Base-by-base conservation (phyloP, 2,888 invertebrate genomes). In the Stenodera caucasica region DNA sequence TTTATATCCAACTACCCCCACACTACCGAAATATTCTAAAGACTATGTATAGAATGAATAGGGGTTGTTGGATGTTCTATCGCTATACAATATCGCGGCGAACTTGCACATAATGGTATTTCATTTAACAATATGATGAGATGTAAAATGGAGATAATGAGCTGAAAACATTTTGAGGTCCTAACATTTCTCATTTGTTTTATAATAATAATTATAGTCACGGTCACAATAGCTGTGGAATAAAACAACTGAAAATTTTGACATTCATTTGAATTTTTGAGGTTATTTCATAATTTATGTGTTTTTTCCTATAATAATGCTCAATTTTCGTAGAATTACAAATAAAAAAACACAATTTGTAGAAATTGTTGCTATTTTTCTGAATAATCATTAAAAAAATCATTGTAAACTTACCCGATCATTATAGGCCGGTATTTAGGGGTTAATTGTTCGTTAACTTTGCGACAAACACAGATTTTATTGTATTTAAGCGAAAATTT, bases 321-420 rank as follows among this genome's bases (percentile, higher is more conserved):
- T n/a, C n/a, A n/a, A n/a, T n/a, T n/a, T n/a, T n/a, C n/a, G n/a
- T n/a, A n/a, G n/a, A n/a, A n/a, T n/a, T n/a, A n/a, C n/a, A n/a
- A n/a, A n/a, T n/a, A n/a, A n/a, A n/a, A n/a, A n/a, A n/a, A n/a
- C n/a, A n/a, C n/a, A n/a, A n/a, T n/a, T n/a, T n/a, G n/a, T n/a
- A n/a, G n/a, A n/a, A n/a, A n/a, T n/a, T n/a, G n/a, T n/a, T n/a
- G n/a, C n/a, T n/a, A n/a, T n/a, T n/a, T n/a, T 26, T 26, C 26
- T 26, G 7, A 26, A 26, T 26, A 5, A 26, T 26, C 7, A 26
- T 26, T 26, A 26, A 26, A 26, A 5, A 26, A 3, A 26, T 26
- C 7, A 26, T 26, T 26, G 7, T 26, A 5, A 26, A 75, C 75
- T 75, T 72, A 75, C 74, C 75, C 72, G 65, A 75, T 69, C 74